Conservation (phyloP, 1,140 invertebrate genomes). For the Meloidogyne exigua region DNA sequence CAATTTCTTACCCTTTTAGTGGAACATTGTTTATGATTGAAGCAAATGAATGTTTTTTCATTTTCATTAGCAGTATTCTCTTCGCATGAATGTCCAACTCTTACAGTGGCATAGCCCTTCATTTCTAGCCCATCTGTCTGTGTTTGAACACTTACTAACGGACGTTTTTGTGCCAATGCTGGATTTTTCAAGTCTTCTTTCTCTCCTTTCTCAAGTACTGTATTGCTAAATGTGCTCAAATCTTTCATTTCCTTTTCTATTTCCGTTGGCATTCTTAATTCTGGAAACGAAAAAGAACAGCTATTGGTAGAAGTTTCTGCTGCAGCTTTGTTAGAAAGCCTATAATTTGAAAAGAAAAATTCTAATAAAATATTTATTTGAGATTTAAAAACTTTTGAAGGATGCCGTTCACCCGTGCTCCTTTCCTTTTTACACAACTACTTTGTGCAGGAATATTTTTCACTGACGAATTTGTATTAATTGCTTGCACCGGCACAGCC, state of each 20-base stretch:
- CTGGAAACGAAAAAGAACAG: conserved; percentile 3
- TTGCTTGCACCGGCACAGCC: not conserved
- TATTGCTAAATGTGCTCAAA: not conserved
- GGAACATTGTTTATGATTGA: not conserved
- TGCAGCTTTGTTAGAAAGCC: conserved; percentile 40
- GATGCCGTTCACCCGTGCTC: conserved; percentile 39
- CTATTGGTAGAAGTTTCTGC: conserved; percentile 4
- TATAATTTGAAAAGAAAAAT: conserved; percentile 13
- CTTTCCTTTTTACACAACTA: conserved; percentile 9
- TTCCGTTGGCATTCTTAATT: not conserved
- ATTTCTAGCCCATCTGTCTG: not conserved
- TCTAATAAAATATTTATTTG: not conserved
- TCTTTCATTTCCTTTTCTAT: not conserved
- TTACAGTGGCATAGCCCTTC: not conserved
- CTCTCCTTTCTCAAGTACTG: not conserved
- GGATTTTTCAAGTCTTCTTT: not conserved
- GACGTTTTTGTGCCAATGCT: not conserved
- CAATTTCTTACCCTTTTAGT: not conserved
- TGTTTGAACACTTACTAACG: not conserved
- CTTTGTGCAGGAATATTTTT: conserved; percentile 9
- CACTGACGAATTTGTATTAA: conserved; percentile 9
- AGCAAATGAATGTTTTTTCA: not conserved
- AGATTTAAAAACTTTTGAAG: conserved; percentile 38
- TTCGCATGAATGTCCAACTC: not conserved
- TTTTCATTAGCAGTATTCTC: conserved; percentile 8